Conservation (phyloP, 30 jellyfish, hydroid and myxozoan species). For the Pseudorhiza aurosa region DNA sequence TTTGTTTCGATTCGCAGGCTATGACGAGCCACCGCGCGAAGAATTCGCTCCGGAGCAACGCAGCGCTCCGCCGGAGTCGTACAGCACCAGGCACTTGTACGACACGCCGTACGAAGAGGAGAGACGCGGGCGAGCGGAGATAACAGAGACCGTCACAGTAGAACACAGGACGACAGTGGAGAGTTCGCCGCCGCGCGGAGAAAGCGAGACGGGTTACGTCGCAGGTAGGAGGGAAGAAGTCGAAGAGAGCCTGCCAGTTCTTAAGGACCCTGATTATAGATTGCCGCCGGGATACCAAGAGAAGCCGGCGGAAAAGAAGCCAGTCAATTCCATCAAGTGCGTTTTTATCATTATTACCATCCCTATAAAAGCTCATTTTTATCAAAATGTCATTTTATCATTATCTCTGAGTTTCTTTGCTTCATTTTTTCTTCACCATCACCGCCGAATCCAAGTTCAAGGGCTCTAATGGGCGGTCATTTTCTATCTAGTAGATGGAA, state of each 20-base stretch:
- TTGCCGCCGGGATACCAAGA: conserved; percentile 78
- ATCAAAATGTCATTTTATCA: too few species aligned
- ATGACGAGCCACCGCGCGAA: conserved; percentile 42
- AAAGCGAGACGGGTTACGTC: conserved; percentile 15
- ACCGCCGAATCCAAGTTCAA: too few species aligned
- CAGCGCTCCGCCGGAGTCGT: neutral
- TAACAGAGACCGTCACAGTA: conserved; percentile 46
- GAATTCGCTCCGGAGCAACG: neutral
- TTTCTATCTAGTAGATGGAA: too few species aligned
- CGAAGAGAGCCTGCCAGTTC: conserved; percentile 79
- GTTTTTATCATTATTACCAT: neutral
- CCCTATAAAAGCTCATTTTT: too few species aligned
- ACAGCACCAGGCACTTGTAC: conserved; percentile 7
- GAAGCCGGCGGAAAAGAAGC: conserved; percentile 69
- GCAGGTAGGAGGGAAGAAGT: conserved; percentile 39
- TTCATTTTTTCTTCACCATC: too few species aligned
- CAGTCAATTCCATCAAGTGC: conserved; percentile 78
- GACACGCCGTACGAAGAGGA: conserved; percentile 64
- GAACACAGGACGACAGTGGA: conserved; percentile 28
- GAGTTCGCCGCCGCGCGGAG: conserved; percentile 20
- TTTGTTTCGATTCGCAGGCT: conserved; percentile 4
- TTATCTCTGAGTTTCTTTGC: too few species aligned
- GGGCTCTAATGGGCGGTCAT: too few species aligned
- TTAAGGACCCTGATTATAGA: conserved; percentile 75
- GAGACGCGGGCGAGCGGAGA: conserved; percentile 30